Base-by-base conservation (phyloP, 2,113 vertebrate genomes). In the Macquaria ambigua region DNA sequence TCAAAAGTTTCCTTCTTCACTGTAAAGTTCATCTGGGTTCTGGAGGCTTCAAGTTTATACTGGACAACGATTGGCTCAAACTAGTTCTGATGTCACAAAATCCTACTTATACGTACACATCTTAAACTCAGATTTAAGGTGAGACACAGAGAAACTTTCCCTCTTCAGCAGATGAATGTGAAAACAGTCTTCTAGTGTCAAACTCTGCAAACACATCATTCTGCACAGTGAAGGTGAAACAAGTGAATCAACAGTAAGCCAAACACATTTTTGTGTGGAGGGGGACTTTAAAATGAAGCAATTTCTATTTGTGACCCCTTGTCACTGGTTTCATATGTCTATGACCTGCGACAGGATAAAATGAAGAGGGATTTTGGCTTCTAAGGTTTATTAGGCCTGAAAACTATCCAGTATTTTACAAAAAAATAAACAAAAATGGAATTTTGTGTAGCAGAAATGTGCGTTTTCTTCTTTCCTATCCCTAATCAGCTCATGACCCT, bases 401-500 rank as follows among this genome's bases (percentile, higher is more conserved):
- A 23, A 67, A n/a, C 10, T 46, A 46, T 46, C 48, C 48, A 50
- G 48, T 50, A 20, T 31, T 23, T 62, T 58, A 37, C 21, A 37
- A 8, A 34, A 62, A 31, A 31, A 31, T 11, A 31, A 14, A 21
- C 5, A 41, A 43, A 25, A 6, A 2, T n/a, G 14, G 4, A 50
- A 16, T 0, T 25, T 10, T 48, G 25, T 31, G 11, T 3, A 1
- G 12, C 11, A 62, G 4, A 18, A 50, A 52, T 39, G 8, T 56
- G 8, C 48, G 16, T 52, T 31, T 18, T 62, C 28, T 21, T 50
- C 55, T 53, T 34, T 37, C 18, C 18, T 2, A 12, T 23, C 50
- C 48, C 20, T 2, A n/a, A 55, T 39, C 69, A 71, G 69, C 66
- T 62, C 21, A 41, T 64, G 67, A 55, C 66, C n/a, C 74, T 77